Evolutionary conservation across 2,797 vertebrate species (phyloP).

Genomic region (Tiaroga cobitis): DNA sequence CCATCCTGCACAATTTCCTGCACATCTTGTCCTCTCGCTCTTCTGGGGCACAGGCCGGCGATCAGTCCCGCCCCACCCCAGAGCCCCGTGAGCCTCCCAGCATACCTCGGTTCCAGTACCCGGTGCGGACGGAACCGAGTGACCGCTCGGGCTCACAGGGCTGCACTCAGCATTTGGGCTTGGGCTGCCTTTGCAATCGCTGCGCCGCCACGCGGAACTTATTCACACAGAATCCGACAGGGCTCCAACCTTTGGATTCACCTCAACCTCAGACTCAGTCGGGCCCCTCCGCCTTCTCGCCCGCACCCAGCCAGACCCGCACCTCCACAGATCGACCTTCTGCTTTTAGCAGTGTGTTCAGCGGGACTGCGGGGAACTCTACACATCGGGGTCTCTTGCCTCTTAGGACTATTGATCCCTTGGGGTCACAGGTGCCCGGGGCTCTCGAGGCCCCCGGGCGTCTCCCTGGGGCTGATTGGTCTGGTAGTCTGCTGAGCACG

Average conservation of each 20-base stretch:
- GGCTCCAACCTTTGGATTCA: slow-evolving; percentile 76
- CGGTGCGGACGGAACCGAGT: slow-evolving; percentile 79
- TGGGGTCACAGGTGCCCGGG: slow-evolving; percentile 75
- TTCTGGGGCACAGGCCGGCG: slow-evolving; percentile 84
- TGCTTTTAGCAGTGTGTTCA: slow-evolving; percentile 97
- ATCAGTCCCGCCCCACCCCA: slow-evolving; percentile 73
- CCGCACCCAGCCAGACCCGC: slow-evolving; percentile 90
- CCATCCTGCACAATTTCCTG: slow-evolving; percentile 98
- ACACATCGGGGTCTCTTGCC: slow-evolving; percentile 82
- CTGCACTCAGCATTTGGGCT: slow-evolving; percentile 96
- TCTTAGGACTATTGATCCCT: slow-evolving; percentile 76
- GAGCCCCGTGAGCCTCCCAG: slow-evolving; percentile 79
- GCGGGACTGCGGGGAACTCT: slow-evolving; percentile 86
- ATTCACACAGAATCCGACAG: slow-evolving; percentile 78
- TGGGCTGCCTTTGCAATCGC: slow-evolving; percentile 94
- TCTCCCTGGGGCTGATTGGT: slow-evolving; percentile 87
- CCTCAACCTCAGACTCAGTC: slow-evolving; percentile 74
- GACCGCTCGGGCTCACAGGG: slow-evolving; percentile 81
- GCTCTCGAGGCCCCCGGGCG: slow-evolving; percentile 58
- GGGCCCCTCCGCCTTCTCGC: slow-evolving; percentile 86
- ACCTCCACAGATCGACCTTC: slow-evolving; percentile 89
- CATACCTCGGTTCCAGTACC: slow-evolving; percentile 88
- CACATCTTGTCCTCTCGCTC: slow-evolving; percentile 98
- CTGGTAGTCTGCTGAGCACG: slow-evolving; percentile 86
- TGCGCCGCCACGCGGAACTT: slow-evolving; percentile 85